Percentiles rank a stretch among this genome's conserved stretches.
Conservation (phyloP, 2,113 vertebrate genomes). For the Felis chaus region DNA sequence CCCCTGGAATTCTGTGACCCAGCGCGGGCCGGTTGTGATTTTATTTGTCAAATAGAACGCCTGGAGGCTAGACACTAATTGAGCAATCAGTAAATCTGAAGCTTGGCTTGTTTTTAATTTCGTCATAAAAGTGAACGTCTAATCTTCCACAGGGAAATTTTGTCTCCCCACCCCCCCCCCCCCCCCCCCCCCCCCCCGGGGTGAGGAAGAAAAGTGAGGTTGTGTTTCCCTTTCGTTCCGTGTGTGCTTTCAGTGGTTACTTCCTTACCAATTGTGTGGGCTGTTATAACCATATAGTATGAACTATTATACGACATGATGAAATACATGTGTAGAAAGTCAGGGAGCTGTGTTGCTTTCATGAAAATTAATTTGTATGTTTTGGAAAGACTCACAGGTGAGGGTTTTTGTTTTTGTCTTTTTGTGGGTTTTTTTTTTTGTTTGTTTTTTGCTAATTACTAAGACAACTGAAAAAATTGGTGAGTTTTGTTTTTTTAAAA, state of each 20-base stretch:
- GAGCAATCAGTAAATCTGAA: not conserved
- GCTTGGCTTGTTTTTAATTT: not conserved
- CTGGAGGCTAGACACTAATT: not conserved
- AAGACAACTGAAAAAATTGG: not conserved
- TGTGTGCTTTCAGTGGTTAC: not conserved
- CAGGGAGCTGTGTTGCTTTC: not conserved
- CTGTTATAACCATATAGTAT: not conserved
- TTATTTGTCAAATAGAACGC: not conserved
- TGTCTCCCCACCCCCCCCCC: not conserved
- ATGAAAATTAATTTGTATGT: conserved; percentile 26
- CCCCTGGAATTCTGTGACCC: not conserved
- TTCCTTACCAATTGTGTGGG: not conserved
- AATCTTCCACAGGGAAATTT: not conserved
- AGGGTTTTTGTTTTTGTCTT: not conserved
- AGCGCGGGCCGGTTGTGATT: not conserved
- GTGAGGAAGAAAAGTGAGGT: not conserved
- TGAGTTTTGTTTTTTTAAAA: not conserved
- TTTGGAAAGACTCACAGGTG: conserved; percentile 50
- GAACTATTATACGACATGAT: not conserved
- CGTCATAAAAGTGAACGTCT: not conserved
- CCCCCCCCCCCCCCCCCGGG: no score
- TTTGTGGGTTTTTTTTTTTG: not conserved
- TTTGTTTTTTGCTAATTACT: not conserved
- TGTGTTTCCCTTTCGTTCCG: not conserved
- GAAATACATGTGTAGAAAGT: not conserved